phyloP scores from a whole-genome alignment of 1,140 invertebrate genomes.

The Arion vulgaris region DNA sequence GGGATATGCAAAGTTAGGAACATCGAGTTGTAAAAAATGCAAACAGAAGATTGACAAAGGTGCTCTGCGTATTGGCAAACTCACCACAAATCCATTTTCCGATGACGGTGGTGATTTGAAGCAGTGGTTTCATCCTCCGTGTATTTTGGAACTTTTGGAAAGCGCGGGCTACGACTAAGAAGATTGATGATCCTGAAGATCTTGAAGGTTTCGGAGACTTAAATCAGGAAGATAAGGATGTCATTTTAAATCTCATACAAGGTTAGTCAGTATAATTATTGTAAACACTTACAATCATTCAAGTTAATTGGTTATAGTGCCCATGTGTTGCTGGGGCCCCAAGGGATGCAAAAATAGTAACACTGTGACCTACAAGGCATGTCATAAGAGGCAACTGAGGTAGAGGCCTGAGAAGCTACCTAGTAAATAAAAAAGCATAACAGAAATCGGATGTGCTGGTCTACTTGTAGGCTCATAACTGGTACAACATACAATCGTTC shows the following conservation, averaged over 20 bases:
- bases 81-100: conserved; percentile 84
- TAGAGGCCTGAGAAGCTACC: too few species aligned
- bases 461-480: too few species aligned
- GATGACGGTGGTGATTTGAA: conserved; percentile 86
- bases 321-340: too few species aligned
- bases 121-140: conserved; percentile 85
- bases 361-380: too few species aligned
- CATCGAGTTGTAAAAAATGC: conserved; percentile 90
- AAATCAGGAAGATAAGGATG: conserved; percentile 79
- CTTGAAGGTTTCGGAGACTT: conserved; percentile 84
- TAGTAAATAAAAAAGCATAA: too few species aligned
- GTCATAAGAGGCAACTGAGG: too few species aligned
- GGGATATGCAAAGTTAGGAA: conserved; percentile 85
- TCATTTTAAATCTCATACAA: conserved; percentile 76
- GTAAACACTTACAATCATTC: too few species aligned
- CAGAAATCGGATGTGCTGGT: too few species aligned
- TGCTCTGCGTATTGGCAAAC: conserved; percentile 81
- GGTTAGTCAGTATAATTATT: conserved; percentile 55
- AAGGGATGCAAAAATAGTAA: too few species aligned
- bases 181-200: conserved; percentile 85
- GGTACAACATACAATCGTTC: too few species aligned
- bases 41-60: conserved; percentile 85
- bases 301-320: too few species aligned
- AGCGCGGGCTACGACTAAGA: conserved; percentile 85
- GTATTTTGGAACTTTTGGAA: conserved; percentile 86